A percentile compares a stretch with the other conserved stretches of the same genome.
Evolutionary conservation across 2,797 vertebrate genomes (phyloP).

Genomic region (Brachyrhaphis roseni): DNA sequence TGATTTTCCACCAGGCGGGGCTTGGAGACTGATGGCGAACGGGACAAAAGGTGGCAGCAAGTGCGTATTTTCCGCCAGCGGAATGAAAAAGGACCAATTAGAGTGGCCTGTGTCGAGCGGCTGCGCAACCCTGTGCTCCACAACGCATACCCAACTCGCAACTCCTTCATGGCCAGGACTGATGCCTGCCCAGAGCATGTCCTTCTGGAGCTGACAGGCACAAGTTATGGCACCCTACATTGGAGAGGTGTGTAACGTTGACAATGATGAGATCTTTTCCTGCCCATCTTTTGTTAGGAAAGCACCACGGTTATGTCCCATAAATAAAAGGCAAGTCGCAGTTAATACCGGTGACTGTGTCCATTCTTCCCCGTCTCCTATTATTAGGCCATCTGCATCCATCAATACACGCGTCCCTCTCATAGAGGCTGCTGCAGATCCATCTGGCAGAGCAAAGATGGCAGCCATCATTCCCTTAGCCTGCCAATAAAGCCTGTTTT

Average conservation of each 20-base stretch:
- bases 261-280: slow-evolving; percentile 73
- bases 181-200: slow-evolving; percentile 6
- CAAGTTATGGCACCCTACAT: slow-evolving; percentile 46
- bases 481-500: slow-evolving; percentile 45
- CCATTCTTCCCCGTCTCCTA: slow-evolving; percentile 66
- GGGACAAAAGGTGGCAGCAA: slow-evolving; percentile 58
- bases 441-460: slow-evolving; percentile 36
- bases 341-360: slow-evolving; percentile 68
- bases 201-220: slow-evolving; percentile 35
- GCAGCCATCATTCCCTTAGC: slow-evolving; percentile 40
- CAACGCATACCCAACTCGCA: slow-evolving; percentile 7
- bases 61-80: slow-evolving; percentile 67
- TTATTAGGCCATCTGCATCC: slow-evolving; percentile 74
- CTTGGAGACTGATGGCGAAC: slow-evolving; percentile 45
- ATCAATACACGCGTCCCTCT: slow-evolving; percentile 63
- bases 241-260: slow-evolving; percentile 47
- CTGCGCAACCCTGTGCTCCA: slow-evolving; percentile 1
- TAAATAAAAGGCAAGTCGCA: slow-evolving; percentile 70
- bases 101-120: slow-evolving; percentile 50
- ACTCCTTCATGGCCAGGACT: slow-evolving; percentile 9
- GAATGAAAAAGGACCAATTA: slow-evolving; percentile 74
- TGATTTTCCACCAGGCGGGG: slow-evolving; percentile 51
- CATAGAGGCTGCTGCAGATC: slow-evolving; percentile 58
- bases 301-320: slow-evolving; percentile 62
- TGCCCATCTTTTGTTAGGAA: slow-evolving; percentile 69